Percentiles rank a stretch among this genome's conserved stretches.
Evolutionary conservation across 2,888 invertebrate species (phyloP).

Genomic region (Trachelus tabidus): DNA sequence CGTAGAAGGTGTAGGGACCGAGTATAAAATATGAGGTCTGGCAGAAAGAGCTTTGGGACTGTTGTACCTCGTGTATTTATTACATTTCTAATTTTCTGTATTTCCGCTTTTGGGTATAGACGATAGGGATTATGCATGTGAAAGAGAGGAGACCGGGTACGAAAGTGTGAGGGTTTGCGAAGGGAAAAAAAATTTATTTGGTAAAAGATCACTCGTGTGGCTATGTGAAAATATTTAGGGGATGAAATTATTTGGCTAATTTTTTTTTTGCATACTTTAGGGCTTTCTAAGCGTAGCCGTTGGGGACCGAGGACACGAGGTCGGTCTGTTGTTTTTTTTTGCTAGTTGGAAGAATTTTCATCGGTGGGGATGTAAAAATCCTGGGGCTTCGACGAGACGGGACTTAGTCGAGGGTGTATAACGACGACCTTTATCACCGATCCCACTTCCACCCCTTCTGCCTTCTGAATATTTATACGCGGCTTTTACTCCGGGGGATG

Average conservation of each 20-base stretch:
- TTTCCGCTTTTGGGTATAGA: background rate
- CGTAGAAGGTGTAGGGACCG: background rate
- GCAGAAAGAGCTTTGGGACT: background rate
- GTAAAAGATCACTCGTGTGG: background rate
- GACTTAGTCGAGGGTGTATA: slow-evolving; percentile 21
- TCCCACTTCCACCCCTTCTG: slow-evolving; percentile 38
- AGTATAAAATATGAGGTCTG: background rate
- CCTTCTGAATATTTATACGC: slow-evolving; percentile 25
- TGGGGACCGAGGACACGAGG: background rate
- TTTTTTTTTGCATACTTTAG: background rate
- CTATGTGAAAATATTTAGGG: background rate
- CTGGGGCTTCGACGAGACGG: slow-evolving; percentile 25
- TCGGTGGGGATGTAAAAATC: slow-evolving; percentile 4
- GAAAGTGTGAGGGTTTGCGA: background rate
- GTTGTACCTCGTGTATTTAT: background rate
- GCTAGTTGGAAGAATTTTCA: background rate
- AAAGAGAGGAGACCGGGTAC: background rate
- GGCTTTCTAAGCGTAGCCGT: background rate
- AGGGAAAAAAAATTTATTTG: background rate
- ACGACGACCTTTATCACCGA: slow-evolving; percentile 28
- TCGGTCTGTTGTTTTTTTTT: background rate
- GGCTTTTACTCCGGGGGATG: slow-evolving; percentile 27
- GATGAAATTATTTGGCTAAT: background rate
- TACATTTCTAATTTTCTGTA: background rate
- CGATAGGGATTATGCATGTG: background rate